Evolutionary conservation across 2,888 invertebrate species (phyloP), one percentile per base, ranked within the genome.

Genomic region (Lypha dubia): DNA sequence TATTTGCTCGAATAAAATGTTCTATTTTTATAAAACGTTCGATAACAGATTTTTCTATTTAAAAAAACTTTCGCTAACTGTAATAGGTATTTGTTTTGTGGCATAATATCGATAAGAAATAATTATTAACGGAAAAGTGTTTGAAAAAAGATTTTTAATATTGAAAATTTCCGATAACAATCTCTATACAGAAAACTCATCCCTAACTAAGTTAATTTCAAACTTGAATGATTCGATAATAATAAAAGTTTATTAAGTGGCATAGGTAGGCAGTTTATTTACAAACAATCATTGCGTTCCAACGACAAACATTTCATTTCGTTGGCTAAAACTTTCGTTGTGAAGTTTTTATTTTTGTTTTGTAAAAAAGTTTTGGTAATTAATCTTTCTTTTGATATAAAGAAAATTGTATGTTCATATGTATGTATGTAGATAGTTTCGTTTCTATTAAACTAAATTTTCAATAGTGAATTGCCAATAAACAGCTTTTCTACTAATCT

Each of bases 371-470:
- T 44, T 63, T 63, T 3, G 9, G 9, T 44, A 13, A 46, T 65
- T 46, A 65, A 65, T 65, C 65, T 65, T 65, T 46, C 28, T 63
- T 38, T 44, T 7, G 7, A 38, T 15, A 5, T 3, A 60, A 38
- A 11, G 15, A n/a, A n/a, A n/a, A n/a, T n/a, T n/a, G n/a, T n/a
- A n/a, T n/a, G n/a, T n/a, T n/a, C n/a, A n/a, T n/a, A n/a, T n/a
- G n/a, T n/a, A n/a, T n/a, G n/a, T n/a, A n/a, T n/a, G n/a, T 32
- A 49, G 20, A 49, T 17, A 67, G 56, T 58, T 15, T 15, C 2
- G 8, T 17, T n/a, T 22, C 9, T 51, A 38, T 68, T 68, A 15
- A 35, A 22, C 20, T n/a, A 38, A 53, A 53, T 22, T 53, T 51
- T 53, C 13, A 53, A 20, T n/a, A 68, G 0, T 20, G n/a, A 53